These are phyloP conservation scores for Ochlodes sylvanus DNA, from an alignment of 2,888 invertebrate genomes.

Conservation along the genomic window DNA sequence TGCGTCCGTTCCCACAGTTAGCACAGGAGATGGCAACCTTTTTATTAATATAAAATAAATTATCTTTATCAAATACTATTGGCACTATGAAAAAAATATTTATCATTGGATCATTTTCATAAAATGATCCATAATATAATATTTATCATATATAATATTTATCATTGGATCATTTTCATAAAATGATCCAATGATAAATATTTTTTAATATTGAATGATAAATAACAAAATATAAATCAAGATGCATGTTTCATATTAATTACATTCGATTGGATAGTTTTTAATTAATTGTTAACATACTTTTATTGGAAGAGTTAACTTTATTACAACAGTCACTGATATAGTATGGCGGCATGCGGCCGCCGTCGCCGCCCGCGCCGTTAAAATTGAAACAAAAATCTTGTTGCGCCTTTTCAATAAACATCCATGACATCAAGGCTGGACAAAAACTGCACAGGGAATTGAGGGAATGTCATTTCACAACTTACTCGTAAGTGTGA, in stretches of 20 bases:
- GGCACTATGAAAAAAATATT: too few relatives aligned
- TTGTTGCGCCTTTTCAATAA: neutral
- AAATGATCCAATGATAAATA: too few relatives aligned
- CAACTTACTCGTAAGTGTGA: neutral
- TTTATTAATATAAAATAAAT: neutral
- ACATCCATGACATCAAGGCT: neutral
- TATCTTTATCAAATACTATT: too few relatives aligned
- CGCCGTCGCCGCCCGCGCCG: neutral
- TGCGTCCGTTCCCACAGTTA: conserved; percentile 27
- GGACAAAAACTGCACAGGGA: neutral
- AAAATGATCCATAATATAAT: too few relatives aligned
- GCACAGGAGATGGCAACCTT: conserved; percentile 3
- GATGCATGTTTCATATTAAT: neutral
- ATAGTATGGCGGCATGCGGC: neutral
- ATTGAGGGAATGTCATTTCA: neutral
- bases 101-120: too few relatives aligned
- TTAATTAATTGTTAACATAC: neutral
- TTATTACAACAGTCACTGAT: neutral
- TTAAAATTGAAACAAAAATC: neutral
- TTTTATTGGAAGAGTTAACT: neutral
- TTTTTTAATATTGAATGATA: too few relatives aligned
- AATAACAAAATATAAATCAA: too few relatives aligned
- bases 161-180: too few relatives aligned
- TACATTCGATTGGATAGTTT: neutral
- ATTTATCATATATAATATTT: too few relatives aligned